Conservation (phyloP, 2,113 vertebrate genomes). For the Platanista minor region DNA sequence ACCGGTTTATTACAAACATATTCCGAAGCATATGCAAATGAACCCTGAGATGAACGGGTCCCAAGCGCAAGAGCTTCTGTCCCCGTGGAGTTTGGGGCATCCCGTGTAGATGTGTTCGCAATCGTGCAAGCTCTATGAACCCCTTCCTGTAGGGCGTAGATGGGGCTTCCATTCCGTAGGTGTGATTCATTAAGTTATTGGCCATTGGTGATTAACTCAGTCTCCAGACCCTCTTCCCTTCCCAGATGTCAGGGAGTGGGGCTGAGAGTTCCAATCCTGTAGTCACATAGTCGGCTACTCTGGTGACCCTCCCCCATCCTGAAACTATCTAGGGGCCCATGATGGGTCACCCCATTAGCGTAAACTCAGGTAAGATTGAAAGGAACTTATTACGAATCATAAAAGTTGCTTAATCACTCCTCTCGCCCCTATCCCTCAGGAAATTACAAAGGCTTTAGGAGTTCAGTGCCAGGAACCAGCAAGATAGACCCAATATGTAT, state of each 20-base stretch:
- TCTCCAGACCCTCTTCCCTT: too few species aligned
- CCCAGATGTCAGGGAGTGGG: too few species aligned
- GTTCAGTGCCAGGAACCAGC: not conserved
- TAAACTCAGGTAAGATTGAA: not conserved
- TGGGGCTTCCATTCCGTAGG: not conserved
- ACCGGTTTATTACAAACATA: not conserved
- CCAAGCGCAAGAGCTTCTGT: not conserved
- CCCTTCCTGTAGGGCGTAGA: too few species aligned
- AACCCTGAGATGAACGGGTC: not conserved
- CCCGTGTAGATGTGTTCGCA: too few species aligned
- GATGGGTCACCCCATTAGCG: too few species aligned
- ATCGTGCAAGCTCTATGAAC: too few species aligned
- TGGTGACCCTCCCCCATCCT: too few species aligned
- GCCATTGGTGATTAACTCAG: too few species aligned
- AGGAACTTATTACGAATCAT: not conserved
- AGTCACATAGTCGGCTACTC: not conserved
- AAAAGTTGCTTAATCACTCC: not conserved
- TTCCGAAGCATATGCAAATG: not conserved
- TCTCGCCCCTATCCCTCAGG: not conserved
- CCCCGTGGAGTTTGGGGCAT: not conserved
- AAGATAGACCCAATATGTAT: too few species aligned
- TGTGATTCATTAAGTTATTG: too few species aligned
- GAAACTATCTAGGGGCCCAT: not conserved
- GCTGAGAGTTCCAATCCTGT: too few species aligned
- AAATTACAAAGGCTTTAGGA: too few species aligned